Evolutionary conservation across 2,888 invertebrate genomes (phyloP).

Genomic region (Agrotis ipsilon): DNA sequence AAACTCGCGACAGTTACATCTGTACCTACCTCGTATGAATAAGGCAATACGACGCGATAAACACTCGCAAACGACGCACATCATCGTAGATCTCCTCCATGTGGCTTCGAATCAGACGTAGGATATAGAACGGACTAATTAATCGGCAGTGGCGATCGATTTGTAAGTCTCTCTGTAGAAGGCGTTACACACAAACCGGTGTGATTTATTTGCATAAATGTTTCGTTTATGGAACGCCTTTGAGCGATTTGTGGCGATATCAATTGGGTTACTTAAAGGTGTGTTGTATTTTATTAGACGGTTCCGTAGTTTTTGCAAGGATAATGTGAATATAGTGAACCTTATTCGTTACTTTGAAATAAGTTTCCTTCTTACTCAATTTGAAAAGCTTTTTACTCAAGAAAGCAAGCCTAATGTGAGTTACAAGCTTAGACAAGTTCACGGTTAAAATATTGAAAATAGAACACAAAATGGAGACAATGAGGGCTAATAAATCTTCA

Average conservation of each 20-base stretch:
- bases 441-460: too few relatives aligned
- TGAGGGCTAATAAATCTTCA: too few relatives aligned
- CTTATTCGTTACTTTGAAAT: background rate
- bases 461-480: too few relatives aligned
- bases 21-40: constrained; percentile 46
- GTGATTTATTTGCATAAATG: constrained; percentile 37
- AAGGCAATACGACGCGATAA: constrained; percentile 35
- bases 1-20: constrained; percentile 55
- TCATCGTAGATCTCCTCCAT: constrained; percentile 21
- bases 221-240: constrained; percentile 18
- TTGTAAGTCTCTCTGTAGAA: constrained; percentile 16
- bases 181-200: constrained; percentile 19
- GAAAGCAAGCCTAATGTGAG: too few relatives aligned
- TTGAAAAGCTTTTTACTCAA: too few relatives aligned
- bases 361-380: background rate
- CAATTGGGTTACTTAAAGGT: background rate
- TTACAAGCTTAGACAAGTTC: too few relatives aligned
- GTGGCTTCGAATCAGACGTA: constrained; percentile 26
- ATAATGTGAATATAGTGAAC: background rate
- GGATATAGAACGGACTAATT: constrained; percentile 28
- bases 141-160: constrained; percentile 25
- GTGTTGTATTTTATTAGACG: background rate
- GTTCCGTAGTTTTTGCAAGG: constrained; percentile 2
- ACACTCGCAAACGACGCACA: constrained; percentile 13
- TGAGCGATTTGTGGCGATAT: constrained; percentile 7